Conservation (phyloP, 2,888 invertebrate genomes). For the Orthosia gracilis region DNA sequence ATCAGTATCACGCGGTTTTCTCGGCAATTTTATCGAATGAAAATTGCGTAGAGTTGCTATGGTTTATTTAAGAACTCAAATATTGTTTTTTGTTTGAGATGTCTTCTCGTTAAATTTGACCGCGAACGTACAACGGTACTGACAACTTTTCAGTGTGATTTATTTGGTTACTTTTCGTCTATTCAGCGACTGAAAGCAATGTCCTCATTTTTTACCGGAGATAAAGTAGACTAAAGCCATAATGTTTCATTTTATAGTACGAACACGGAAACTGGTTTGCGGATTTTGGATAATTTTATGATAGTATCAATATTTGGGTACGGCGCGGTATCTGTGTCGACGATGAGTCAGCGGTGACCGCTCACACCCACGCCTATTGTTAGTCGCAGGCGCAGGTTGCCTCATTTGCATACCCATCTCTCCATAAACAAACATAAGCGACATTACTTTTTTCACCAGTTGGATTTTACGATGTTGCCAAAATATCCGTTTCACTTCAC, state of each 20-base stretch:
- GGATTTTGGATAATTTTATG: constrained; percentile 76
- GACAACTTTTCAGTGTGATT: constrained; percentile 47
- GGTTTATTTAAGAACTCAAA: constrained; percentile 8
- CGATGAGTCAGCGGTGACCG: constrained; percentile 79
- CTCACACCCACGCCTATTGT: constrained; percentile 76
- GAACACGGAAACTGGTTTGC: constrained; percentile 70
- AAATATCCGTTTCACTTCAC: constrained; percentile 64
- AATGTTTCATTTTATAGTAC: constrained; percentile 54
- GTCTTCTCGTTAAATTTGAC: constrained; percentile 72
- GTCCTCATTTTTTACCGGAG: constrained; percentile 60
- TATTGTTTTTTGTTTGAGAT: constrained; percentile 52
- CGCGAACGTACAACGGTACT: constrained; percentile 75
- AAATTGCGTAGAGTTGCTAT: not conserved
- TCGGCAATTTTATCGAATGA: not conserved
- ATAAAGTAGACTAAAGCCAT: constrained; percentile 64
- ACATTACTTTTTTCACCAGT: constrained; percentile 60
- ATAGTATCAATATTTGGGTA: constrained; percentile 79
- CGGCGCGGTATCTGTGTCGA: constrained; percentile 74
- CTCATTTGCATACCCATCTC: constrained; percentile 76
- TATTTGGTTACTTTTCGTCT: constrained; percentile 54
- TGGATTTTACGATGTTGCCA: constrained; percentile 61
- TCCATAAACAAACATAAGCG: constrained; percentile 70
- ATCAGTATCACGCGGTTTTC: not conserved
- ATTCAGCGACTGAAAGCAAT: constrained; percentile 57
- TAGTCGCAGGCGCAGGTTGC: constrained; percentile 68